Percentiles rank a stretch among this genome's conserved stretches.
These are phyloP conservation scores for Brotogeris chrysoptera DNA, from an alignment of 2,797 vertebrate species.

Conservation along the genomic window DNA sequence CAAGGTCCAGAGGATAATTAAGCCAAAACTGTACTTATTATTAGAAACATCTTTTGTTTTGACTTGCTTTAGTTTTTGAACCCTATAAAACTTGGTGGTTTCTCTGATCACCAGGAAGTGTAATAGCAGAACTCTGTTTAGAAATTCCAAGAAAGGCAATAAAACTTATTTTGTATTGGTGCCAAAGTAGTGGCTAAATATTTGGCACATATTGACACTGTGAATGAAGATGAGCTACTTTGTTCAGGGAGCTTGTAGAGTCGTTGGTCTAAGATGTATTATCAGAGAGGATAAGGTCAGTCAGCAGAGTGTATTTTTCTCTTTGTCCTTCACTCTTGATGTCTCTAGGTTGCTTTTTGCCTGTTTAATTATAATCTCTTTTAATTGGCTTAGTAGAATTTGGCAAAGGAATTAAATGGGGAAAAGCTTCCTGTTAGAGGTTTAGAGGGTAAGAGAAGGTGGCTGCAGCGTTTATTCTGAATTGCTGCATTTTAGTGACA, in stretches of 20 bases:
- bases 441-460: background rate
- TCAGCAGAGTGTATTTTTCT: background rate
- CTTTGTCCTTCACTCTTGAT: accelerated
- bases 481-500: background rate
- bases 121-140: background rate
- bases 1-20: background rate
- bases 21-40: background rate
- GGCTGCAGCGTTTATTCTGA: background rate
- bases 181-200: background rate
- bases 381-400: background rate
- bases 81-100: background rate
- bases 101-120: background rate
- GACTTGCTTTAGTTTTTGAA: background rate
- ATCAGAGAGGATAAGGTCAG: background rate
- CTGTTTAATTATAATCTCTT: background rate
- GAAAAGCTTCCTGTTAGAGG: background rate
- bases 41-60: background rate
- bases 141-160: background rate
- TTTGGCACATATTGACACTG: accelerated
- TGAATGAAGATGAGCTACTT: background rate
- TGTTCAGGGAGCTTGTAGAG: background rate
- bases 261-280: background rate
- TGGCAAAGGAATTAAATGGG: background rate
- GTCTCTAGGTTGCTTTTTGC: background rate
- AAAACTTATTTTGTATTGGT: background rate